A percentile compares a stretch with the other conserved stretches of the same genome.
Evolutionary conservation across 2,797 vertebrate species (phyloP).

Genomic region (Lophotriccus pileatus): DNA sequence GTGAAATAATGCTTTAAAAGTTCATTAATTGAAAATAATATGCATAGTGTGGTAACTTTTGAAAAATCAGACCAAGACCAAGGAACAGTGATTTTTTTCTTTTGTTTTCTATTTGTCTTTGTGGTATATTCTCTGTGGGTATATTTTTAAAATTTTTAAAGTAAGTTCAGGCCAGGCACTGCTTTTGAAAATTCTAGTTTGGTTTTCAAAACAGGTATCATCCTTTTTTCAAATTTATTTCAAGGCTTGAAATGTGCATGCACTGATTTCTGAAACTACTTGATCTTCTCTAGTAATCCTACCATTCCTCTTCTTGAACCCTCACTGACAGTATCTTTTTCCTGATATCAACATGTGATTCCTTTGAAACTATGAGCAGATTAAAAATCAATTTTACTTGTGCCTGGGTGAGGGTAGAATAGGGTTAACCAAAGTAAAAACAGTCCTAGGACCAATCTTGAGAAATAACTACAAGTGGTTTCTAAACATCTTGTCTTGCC

Average conservation of each 20-base stretch:
- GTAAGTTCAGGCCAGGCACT: not conserved
- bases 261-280: not conserved
- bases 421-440: not conserved
- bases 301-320: not conserved
- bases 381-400: not conserved
- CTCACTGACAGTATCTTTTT: not conserved
- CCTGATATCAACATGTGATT: not conserved
- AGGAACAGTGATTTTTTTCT: not conserved
- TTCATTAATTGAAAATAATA: not conserved
- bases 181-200: not conserved
- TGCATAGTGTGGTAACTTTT: not conserved
- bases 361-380: not conserved
- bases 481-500: not conserved
- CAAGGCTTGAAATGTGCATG: not conserved
- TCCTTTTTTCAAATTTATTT: not conserved
- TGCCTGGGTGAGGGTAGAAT: not conserved
- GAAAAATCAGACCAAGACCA: not conserved
- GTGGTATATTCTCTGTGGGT: rapidly evolving
- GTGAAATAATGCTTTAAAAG: not conserved
- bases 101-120: not conserved
- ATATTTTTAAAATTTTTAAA: not conserved
- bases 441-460: not conserved
- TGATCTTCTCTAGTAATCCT: not conserved
- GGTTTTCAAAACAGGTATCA: not conserved
- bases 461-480: not conserved